Base-by-base conservation (phyloP, 1,140 invertebrate species). In the Euwallacea similis region DNA sequence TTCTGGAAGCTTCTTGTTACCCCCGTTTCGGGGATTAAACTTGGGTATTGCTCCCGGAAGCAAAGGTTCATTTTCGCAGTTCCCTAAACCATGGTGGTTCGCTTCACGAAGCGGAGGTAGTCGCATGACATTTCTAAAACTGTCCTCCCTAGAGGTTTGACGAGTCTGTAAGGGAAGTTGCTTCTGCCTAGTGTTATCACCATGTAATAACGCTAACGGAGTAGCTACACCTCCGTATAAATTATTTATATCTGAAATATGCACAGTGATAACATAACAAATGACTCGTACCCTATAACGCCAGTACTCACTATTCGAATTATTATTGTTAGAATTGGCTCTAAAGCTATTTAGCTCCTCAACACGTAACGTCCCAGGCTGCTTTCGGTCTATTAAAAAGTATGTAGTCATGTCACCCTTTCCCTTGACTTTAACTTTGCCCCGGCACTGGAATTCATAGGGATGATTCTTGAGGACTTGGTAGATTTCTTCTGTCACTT, bases 401-500 rank as follows among this genome's bases (percentile, higher is more conserved):
- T 96, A 96, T 0, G 95, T 96, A 0, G 92, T 93, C 93, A 97
- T 95, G 74, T 95, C 92, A 7, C 94, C 94, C 82, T 96, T 97
- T 2, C 94, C 94, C 82, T 97, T 97, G 0, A 97, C 93, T 82
- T 94, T 94, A 1, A 96, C 92, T 74, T 90, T 91, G 7, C 94
- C 94, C 58, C 94, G 84, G 77, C 92, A 94, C 55, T 92, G 89
- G 77, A 91, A 92, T 74, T 90, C 89, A 77, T 92, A 93, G 0
- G 90, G 87, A 81, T 89, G 85, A 69, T 88, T 86, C 79, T 88
- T 88, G 9, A 93, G 82, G 7, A 90, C 85, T 77, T 89, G 87
- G 76, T 88, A 91, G 2, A 93, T 91, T 81, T 94, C 93, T 81
- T 94, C 92, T 0, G 93, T 94, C 0, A 93, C 90, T 85, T 94